These are phyloP conservation scores for Zapornia atra DNA, from an alignment of 2,113 vertebrate species.

Conservation along the genomic window DNA sequence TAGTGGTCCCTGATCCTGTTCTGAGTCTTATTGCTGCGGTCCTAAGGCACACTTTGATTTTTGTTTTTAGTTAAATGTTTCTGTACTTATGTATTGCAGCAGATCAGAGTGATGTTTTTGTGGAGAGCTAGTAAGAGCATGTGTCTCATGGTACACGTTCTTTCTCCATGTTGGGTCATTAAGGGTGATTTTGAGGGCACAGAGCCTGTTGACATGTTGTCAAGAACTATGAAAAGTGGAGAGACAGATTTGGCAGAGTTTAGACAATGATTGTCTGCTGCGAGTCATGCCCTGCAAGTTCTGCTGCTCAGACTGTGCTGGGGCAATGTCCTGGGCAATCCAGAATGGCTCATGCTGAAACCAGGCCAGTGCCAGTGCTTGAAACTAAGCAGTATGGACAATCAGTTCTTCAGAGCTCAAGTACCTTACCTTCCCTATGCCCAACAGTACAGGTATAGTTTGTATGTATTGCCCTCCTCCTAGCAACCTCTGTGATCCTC, in stretches of 20 bases:
- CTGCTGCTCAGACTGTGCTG: background rate
- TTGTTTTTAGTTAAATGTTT: background rate
- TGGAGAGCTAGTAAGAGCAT: accelerated
- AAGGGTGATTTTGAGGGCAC: background rate
- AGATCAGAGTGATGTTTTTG: background rate
- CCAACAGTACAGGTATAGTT: background rate
- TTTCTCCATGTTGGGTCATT: background rate
- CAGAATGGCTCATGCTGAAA: background rate
- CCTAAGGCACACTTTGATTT: background rate
- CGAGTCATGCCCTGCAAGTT: background rate
- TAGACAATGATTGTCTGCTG: background rate
- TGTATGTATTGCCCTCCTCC: background rate
- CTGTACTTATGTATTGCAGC: background rate
- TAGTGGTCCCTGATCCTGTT: background rate
- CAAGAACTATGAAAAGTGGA: background rate
- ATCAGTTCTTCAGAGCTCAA: background rate
- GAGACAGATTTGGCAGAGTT: background rate
- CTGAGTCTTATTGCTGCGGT: background rate
- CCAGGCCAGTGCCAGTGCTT: accelerated
- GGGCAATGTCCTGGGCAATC: accelerated
- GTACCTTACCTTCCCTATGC: background rate
- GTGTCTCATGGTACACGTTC: background rate
- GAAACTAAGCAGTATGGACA: background rate
- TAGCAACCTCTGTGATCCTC: background rate
- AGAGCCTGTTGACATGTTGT: background rate